Conservation (phyloP, 2,888 invertebrate species). For the Drosophila kambysellisi region DNA sequence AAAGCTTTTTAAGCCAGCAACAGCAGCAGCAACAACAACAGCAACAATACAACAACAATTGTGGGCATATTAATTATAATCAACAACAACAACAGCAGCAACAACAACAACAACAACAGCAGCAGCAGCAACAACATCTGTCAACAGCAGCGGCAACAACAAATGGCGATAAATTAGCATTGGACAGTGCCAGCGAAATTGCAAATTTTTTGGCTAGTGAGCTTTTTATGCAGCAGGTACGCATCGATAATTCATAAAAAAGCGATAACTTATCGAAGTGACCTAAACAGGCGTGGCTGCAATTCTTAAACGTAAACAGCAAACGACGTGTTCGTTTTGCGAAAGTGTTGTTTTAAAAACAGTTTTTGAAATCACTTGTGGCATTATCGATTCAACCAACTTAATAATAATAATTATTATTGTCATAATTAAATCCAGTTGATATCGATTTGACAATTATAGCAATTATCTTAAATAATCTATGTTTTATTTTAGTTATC, state of each 20-base stretch:
- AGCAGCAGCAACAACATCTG: constrained; percentile 19
- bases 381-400: neutral
- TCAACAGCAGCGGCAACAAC: constrained; percentile 26
- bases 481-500: neutral
- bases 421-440: neutral
- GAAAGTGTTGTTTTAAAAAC: neutral
- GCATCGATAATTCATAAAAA: constrained; percentile 16
- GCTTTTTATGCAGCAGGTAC: constrained; percentile 93
- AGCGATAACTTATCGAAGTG: constrained; percentile 31
- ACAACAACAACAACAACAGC: constrained; percentile 42
- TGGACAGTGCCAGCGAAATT: constrained; percentile 92
- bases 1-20: constrained; percentile 68
- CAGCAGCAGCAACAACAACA: constrained; percentile 49
- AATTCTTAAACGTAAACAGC: neutral
- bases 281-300: neutral
- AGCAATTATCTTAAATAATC: neutral
- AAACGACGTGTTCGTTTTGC: neutral
- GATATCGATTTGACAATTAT: neutral
- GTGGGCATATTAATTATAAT: constrained; percentile 62
- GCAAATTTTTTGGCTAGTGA: constrained; percentile 94
- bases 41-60: constrained; percentile 49
- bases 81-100: constrained; percentile 56
- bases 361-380: neutral
- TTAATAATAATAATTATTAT: neutral
- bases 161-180: constrained; percentile 82